Evolutionary conservation across 2,113 vertebrate species (phyloP), one percentile per base, ranked within the genome.

Genomic region (Mola mola): DNA sequence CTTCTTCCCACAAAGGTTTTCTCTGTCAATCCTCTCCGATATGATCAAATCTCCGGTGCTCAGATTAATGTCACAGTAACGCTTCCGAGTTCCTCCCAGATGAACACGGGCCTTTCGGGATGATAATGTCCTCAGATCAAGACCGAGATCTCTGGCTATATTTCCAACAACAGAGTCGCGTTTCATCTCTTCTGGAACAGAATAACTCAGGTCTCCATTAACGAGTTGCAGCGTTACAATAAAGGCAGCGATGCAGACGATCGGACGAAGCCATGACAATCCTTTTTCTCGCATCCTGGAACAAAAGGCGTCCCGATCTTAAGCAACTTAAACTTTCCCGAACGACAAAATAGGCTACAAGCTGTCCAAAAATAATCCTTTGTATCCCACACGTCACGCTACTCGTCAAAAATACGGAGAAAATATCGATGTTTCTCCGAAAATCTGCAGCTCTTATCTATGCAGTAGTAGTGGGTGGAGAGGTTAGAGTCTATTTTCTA

Each of bases 141-240:
- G 52, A 1, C 87, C 68, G 11, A 94, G 75, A 66, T 92, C 92
- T 16, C 91, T 91, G 20, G 90, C 87, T 1, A 92, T 61, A 50
- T 93, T 94, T 55, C 88, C 90, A 61, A 93, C 88, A 20, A 92
- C 81, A 1, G 86, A 90, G 0, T 72, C 82, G 2, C 2, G 84
- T 76, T 90, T 90, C 87, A 86, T 90, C 47, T 93, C 92, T 38
- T 93, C 92, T 0, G 44, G 67, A 47, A 17, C 6, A 46, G 83
- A 81, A 77, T 92, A 94, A 48, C 68, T 88, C 36, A 92, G 66
- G 63, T 90, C 90, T n/a, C 79, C 82, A 49, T 78, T 0, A 17
- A 70, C 88, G 44, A 57, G n/a, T 11, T 21, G 5, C 1, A 74
- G 11, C 2, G 46, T 38, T 15, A 60, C 6, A 40, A 80, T 20